Conservation (phyloP, 2,797 vertebrate genomes). For the Chloroceryle amazona region DNA sequence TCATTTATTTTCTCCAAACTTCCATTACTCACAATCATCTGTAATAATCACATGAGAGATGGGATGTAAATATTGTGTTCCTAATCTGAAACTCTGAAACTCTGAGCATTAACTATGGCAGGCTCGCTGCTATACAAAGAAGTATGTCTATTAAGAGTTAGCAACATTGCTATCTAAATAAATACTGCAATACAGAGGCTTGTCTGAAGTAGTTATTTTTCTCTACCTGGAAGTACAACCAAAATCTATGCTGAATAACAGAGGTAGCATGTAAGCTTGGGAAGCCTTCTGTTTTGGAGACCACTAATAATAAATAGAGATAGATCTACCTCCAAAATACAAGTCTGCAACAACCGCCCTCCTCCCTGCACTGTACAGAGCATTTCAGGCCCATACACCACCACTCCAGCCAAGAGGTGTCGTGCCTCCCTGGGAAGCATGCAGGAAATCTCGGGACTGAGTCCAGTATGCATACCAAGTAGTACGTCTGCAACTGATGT, state of each 20-base stretch:
- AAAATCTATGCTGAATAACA: neutral
- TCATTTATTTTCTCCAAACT: neutral
- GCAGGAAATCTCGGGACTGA: fast-evolving
- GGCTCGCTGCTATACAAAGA: neutral
- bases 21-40: neutral
- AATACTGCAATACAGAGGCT: neutral
- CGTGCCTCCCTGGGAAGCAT: neutral
- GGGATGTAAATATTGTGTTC: neutral
- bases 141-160: neutral
- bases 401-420: neutral
- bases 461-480: neutral
- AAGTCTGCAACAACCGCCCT: neutral
- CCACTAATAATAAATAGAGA: neutral
- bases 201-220: neutral
- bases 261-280: neutral
- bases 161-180: neutral
- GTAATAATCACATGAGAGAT: neutral
- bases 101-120: neutral
- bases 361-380: neutral
- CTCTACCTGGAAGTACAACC: neutral
- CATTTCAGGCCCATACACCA: no score
- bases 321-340: neutral
- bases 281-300: neutral
- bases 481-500: neutral
- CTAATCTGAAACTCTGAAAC: neutral